Evolutionary conservation across 2,797 vertebrate genomes (phyloP).

Genomic region (Melanotaenia trifasciata): DNA sequence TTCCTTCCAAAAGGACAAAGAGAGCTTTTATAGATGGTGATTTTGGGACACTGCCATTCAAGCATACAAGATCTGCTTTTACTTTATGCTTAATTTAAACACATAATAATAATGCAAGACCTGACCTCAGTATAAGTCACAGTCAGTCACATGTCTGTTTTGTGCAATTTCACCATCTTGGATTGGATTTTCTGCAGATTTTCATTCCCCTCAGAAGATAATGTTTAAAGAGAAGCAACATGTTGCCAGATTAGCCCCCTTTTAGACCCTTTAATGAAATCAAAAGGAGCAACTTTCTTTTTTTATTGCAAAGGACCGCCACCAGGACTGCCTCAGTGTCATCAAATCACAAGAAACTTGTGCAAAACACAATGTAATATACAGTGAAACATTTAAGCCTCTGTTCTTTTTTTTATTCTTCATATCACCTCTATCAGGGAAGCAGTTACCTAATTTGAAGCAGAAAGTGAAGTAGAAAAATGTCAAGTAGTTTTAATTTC

Average conservation of each 20-base stretch:
- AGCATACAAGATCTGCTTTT: neutral
- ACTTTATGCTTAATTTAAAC: neutral
- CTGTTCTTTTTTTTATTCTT: neutral
- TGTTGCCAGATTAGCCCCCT: too few relatives aligned
- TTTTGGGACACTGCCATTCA: neutral
- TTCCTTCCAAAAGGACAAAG: neutral
- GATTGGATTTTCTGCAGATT: neutral
- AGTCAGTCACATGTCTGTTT: neutral
- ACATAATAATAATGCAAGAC: neutral
- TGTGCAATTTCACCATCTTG: neutral
- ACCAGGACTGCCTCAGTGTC: too few relatives aligned
- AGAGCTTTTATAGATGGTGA: conserved; percentile 13
- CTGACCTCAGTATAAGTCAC: neutral
- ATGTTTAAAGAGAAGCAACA: neutral
- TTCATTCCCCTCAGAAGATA: neutral
- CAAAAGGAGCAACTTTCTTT: too few relatives aligned
- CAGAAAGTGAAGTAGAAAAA: neutral
- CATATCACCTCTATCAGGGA: neutral
- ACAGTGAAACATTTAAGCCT: neutral
- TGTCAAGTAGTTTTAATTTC: conserved; percentile 1
- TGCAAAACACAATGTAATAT: neutral
- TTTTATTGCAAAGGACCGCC: too few relatives aligned
- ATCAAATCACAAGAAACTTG: too few relatives aligned
- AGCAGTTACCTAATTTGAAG: neutral
- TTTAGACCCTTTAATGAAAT: too few relatives aligned